Conservation (phyloP, 2,113 vertebrate genomes). For the Psittacus erithacus region DNA sequence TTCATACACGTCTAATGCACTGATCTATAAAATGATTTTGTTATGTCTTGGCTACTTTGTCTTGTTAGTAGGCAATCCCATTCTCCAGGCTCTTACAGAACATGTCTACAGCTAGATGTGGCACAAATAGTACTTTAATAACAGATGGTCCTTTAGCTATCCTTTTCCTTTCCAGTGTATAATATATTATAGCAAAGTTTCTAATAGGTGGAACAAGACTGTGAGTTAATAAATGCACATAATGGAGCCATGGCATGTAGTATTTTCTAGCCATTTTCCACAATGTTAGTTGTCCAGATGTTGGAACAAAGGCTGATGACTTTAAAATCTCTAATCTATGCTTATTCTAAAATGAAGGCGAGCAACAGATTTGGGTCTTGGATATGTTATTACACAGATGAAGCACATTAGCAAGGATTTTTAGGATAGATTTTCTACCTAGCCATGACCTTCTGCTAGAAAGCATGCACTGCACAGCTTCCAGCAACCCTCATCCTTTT, state of each 20-base stretch:
- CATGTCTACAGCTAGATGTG: background rate
- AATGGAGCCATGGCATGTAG: background rate
- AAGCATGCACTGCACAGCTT: background rate
- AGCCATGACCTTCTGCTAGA: background rate
- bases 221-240: background rate
- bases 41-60: background rate
- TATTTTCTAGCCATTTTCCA: background rate
- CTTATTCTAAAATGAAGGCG: background rate
- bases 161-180: background rate
- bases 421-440: background rate
- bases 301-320: background rate
- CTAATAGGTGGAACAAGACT: background rate
- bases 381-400: background rate
- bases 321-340: background rate
- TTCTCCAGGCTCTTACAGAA: background rate
- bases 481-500: background rate
- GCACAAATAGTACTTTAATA: background rate
- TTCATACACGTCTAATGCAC: background rate
- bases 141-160: background rate
- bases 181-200: background rate
- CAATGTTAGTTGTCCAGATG: background rate
- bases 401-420: constrained; percentile 15
- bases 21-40: background rate
- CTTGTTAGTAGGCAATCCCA: background rate
- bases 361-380: background rate